Percentiles rank a stretch among this genome's conserved stretches.
Evolutionary conservation across 2,113 vertebrate species (phyloP).

Genomic region (Apodemus sylvaticus): DNA sequence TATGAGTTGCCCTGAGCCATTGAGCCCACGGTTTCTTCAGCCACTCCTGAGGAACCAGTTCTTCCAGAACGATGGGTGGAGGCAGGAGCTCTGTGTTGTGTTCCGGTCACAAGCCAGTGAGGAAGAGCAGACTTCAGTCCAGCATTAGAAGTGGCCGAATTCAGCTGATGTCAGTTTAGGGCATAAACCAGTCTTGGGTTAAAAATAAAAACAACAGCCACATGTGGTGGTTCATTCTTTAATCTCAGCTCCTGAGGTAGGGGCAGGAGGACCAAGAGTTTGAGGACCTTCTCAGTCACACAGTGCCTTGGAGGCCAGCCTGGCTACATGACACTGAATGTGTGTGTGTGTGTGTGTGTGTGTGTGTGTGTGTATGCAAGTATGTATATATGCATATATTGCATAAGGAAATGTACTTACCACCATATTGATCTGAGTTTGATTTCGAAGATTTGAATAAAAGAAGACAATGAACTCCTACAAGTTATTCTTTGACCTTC

Average conservation of each 20-base stretch:
- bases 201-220: neutral
- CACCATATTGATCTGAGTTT: neutral
- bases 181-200: accelerated
- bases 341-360: no score
- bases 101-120: neutral
- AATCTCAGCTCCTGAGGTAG: neutral
- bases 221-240: accelerated
- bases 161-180: neutral
- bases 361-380: no score
- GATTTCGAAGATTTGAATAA: neutral
- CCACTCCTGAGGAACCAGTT: neutral
- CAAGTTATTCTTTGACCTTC: neutral
- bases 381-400: no score
- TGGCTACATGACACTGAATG: neutral
- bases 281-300: no score
- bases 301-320: neutral
- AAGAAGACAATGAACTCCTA: neutral
- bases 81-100: neutral
- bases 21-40: accelerated
- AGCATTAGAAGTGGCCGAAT: neutral
- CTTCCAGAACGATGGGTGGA: accelerated
- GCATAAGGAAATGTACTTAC: neutral
- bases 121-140: neutral
- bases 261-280: neutral
- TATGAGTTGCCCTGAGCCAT: neutral